Base-by-base conservation (phyloP, 2,888 invertebrate genomes). In the Tricholauxania praeusta region DNA sequence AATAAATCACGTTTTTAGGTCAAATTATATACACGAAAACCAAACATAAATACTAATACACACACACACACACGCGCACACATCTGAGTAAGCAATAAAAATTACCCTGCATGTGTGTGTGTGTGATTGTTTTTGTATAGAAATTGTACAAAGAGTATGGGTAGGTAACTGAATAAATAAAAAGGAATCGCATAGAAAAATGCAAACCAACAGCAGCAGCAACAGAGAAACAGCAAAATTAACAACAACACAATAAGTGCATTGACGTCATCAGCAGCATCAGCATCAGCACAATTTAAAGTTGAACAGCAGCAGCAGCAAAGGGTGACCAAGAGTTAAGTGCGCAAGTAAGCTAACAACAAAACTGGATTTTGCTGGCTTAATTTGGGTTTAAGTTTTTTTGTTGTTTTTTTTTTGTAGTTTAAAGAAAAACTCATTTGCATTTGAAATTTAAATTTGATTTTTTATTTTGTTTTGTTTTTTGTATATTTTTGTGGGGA, bases 1-100 rank as follows among this genome's bases (percentile, higher is more conserved):
- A 80, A 82, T 79, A 83, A 80, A 79, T 80, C 77, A 76, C 78
- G 81, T 73, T 72, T 83, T 79, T 84, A 72, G 83, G 82, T 83
- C 83, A 84, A 82, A 81, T 79, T 79, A 77, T 77, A 77, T 77
- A 81, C 82, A 80, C 78, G 76, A 81, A 74, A 80, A 79, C 52
- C 65, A 74, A 63, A 67, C 57, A 64, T 47, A 63, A 5, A 70
- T 22, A 49, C 53, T 6, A 51, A 68, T n/a, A 63, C 52, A 39
- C 51, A 72, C 19, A 73, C 67, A 51, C 19, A 63, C 19, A 73
- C 67, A 51, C 19, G 57, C 66, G 15, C n/a, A 66, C 14, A 67
- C 63, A 63, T 75, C 68, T 78, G 75, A 75, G 76, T 22, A 73
- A 59, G 59, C 32, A 59, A 69, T 60, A 60, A 28, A 59, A 48